Base-by-base conservation (phyloP, 2,888 invertebrate species). In the Trichogramma dendrolimi region DNA sequence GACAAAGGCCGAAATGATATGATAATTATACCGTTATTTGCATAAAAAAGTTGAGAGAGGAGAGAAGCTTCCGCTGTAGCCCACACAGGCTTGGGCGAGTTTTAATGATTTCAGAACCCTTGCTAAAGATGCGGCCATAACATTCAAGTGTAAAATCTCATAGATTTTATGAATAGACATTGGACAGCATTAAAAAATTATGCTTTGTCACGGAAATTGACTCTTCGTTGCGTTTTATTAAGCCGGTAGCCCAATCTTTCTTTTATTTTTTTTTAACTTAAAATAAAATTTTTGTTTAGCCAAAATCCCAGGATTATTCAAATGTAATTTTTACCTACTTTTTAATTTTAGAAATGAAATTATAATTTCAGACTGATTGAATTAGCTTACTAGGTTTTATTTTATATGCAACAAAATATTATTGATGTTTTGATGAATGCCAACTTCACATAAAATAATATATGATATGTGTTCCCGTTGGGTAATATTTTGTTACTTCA, bases 1-100 rank as follows among this genome's bases (percentile, higher is more conserved):
- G 27, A 55, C 62, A 7, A 1, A 10, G 14, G 39, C 58, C 49
- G 55, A 46, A 63, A 61, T 63, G 63, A 61, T 65, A 63, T 63
- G 61, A 63, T 65, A 63, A 63, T 63, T 65, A 65, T 61, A 58
- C 58, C 63, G 61, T 63, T 65, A 65, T 65, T 65, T 65, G 63
- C 63, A 62, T 65, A 58, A 65, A 60, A 65, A 48, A 39, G n/a
- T 10, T 49, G 6, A 40, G 54, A 11, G 49, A 41, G 42, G 47
- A 54, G 44, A 47, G 40, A 49, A n/a, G 51, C 43, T 55, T 43
- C 8, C 8, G 11, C 14, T 42, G 52, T 5, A 46, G 4, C 7
- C 14, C 55, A 44, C 50, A 38, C 42, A 11, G 44, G 40, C 8
- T 40, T 39, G 27, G 14, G 5, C 42, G n/a, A 40, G 58, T 11